A percentile compares a stretch with the other conserved stretches of the same genome.
Evolutionary conservation across 2,113 vertebrate genomes (phyloP).

Genomic region (Poicephalus gulielmi): DNA sequence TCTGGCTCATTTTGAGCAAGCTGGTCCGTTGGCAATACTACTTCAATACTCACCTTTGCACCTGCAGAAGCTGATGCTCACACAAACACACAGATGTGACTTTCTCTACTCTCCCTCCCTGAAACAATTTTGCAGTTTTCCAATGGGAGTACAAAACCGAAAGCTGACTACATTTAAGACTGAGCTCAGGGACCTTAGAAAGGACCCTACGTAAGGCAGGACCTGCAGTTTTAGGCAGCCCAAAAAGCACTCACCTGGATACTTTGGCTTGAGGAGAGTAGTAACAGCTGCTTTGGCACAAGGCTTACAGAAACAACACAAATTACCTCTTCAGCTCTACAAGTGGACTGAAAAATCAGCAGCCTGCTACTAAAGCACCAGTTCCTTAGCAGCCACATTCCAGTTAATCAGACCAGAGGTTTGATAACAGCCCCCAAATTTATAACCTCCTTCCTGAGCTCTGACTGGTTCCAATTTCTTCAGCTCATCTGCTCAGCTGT

Average conservation of each 20-base stretch:
- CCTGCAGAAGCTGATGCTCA: rapidly evolving
- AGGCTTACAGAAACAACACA: neutral
- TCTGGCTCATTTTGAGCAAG: neutral
- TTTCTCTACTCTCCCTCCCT: neutral
- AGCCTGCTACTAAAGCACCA: neutral
- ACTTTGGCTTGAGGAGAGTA: neutral
- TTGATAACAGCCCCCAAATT: neutral
- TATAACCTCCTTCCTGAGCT: neutral
- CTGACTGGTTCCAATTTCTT: neutral
- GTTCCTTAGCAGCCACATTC: neutral
- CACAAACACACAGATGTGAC: rapidly evolving
- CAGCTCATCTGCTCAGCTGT: neutral
- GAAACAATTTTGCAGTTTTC: neutral
- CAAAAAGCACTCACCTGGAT: neutral
- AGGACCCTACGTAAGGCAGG: neutral
- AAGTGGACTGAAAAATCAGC: neutral
- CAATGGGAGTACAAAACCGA: neutral
- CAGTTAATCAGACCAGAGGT: neutral
- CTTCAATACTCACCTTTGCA: neutral
- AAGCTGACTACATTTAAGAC: neutral
- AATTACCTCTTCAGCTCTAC: neutral
- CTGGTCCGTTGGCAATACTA: neutral
- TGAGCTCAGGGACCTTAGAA: neutral
- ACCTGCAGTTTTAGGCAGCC: neutral
- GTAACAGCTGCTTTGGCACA: neutral